Base-by-base conservation (phyloP, 2,113 vertebrate genomes). In the Nothobranchius furzeri region DNA sequence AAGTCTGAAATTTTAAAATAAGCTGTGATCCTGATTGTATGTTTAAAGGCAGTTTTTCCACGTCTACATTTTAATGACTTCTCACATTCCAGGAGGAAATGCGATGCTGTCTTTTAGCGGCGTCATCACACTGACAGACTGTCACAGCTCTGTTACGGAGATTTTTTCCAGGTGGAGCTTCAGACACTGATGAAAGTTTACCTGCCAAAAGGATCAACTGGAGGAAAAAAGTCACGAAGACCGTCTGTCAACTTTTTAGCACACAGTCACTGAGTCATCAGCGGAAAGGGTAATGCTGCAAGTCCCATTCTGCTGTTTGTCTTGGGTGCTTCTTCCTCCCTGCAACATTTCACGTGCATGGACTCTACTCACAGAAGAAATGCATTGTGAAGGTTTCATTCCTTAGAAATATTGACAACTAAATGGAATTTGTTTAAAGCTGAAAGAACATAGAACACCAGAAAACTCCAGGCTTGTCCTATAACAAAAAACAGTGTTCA, bases 111-210 rank as follows among this genome's bases (percentile, higher is more conserved):
- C 65, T 60, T 60, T 12, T 46, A 58, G 35, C 9, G 4, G 46
- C 40, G 65, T 56, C 51, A 52, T 51, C 60, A 56, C 54, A 58
- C 49, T 56, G 75, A 73, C 81, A 83, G 73, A 73, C 48, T 79
- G 75, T 60, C 24, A 67, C 72, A 57, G 73, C 81, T 76, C 79
- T 83, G 73, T 76, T 76, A 58, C 59, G 13, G 20, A 60, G 50
- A 73, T 52, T 50, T 51, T 70, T 82, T 67, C 52, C 67, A 68
- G 82, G 78, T 79, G 64, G 58, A 67, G 65, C 58, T 54, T 2
- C 63, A 69, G 68, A 54, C 76, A 85, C 84, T 85, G 83, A 90
- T 87, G 81, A 78, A 30, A 77, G 73, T 75, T 73, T 60, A 84
- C 12, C 68, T 67, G 81, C 79, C 62, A 71, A 45, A 12, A 59